Evolutionary conservation across 2,113 vertebrate genomes (phyloP), one percentile per base, ranked within the genome.

Genomic region (Pontoporia blainvillei): DNA sequence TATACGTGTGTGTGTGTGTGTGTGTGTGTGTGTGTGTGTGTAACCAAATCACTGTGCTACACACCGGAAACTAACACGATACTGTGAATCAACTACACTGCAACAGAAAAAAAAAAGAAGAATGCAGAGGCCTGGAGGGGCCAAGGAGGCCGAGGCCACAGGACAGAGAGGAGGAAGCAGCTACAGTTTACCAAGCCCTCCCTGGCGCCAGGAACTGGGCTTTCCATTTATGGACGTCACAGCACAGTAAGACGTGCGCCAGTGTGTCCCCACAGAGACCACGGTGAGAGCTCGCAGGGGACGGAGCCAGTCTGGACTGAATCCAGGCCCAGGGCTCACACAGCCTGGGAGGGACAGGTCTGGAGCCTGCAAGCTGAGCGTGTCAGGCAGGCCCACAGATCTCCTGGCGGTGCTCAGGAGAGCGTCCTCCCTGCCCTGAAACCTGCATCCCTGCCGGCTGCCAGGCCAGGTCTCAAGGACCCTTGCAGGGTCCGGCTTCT

Each of bases 131-230:
- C 10, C 27, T 61, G 59, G 23, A 6, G 39, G 18, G 25, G 18
- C 52, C 34, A 15, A n/a, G n/a, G 3, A 18, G 3, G 12, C 13
- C 1, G 4, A 25, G 7, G 36, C 73, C 73, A 34, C 1, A 17
- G n/a, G 3, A 31, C 3, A 10, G n/a, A 41, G 14, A 7, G 34
- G 0, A 13, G 17, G 31, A 61, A 61, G 31, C 23, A 23, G 44
- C n/a, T 39, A 0, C 0, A 8, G 8, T 1, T 12, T 3, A 5
- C 83, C 0, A 1, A 10, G 15, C 1, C 31, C 14, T 27, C 17
- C 14, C 6, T 1, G 2, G 13, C 3, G 0, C 6, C 1, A 0
- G 0, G 0, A 6, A 1, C 46, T 0, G 11, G 61, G 17, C 52
- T 14, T 18, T 15, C 29, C 21, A 0, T 4, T 29, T 12, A n/a